Evolutionary conservation across 2,113 vertebrate genomes (phyloP).

Genomic region (Mus pahari): DNA sequence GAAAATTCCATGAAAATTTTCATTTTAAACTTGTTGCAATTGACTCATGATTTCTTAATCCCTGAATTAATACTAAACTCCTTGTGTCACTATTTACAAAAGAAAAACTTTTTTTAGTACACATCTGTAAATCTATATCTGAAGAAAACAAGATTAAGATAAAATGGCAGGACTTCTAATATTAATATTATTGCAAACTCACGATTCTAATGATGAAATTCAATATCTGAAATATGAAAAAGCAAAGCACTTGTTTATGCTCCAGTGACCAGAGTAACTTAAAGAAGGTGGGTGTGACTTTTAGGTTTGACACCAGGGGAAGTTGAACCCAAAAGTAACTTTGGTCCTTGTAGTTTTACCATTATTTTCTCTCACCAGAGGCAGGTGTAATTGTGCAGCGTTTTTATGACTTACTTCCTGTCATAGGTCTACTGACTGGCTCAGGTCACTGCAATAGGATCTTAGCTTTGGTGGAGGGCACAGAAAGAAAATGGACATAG

Average conservation of each 20-base stretch:
- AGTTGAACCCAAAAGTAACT: not conserved
- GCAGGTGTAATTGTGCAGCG: rapidly evolving
- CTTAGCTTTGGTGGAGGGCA: rapidly evolving
- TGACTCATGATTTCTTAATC: not conserved
- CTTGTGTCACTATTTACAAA: not conserved
- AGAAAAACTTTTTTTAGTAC: not conserved
- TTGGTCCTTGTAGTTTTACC: not conserved
- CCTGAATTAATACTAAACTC: not conserved
- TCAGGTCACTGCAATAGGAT: not conserved
- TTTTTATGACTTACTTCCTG: not conserved
- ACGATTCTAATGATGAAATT: not conserved
- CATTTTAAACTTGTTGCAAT: not conserved
- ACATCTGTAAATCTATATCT: not conserved
- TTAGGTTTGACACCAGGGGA: not conserved
- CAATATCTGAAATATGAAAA: not conserved
- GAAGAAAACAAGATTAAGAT: not conserved
- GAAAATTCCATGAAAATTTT: not conserved
- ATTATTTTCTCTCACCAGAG: too few species aligned
- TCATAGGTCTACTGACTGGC: rapidly evolving
- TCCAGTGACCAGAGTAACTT: not conserved
- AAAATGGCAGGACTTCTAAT: too few species aligned
- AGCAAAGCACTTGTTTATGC: rapidly evolving
- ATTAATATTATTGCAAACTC: not conserved
- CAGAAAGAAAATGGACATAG: rapidly evolving
- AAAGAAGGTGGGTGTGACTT: rapidly evolving